phyloP scores from a whole-genome alignment of 1,140 invertebrate species.

The Odontomachus brunneus region DNA sequence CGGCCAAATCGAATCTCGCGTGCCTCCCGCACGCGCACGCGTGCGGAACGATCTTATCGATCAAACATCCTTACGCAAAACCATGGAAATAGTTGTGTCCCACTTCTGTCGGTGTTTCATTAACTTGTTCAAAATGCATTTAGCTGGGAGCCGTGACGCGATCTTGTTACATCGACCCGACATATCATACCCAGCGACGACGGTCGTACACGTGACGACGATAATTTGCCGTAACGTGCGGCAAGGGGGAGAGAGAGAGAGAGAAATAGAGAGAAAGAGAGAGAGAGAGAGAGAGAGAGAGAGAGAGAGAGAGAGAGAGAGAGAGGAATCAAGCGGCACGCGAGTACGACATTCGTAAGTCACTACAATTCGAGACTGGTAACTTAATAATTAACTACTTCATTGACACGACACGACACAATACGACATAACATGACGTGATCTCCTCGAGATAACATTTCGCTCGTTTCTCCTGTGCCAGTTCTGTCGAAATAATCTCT shows the following conservation, averaged over 20 bases:
- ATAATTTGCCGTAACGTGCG: constrained; percentile 32
- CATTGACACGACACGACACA: background rate
- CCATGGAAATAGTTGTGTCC: background rate
- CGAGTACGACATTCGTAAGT: background rate
- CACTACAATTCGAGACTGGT: constrained; percentile 3
- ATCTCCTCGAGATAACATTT: constrained; percentile 7
- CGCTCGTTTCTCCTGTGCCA: background rate
- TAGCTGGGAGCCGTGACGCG: background rate
- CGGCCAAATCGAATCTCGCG: background rate
- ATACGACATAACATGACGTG: too few species aligned
- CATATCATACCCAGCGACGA: background rate
- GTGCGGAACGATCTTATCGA: constrained; percentile 1
- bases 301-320: too few species aligned
- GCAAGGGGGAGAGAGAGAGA: background rate
- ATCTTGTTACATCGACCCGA: constrained; percentile 18
- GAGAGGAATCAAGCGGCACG: background rate
- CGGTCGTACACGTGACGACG: background rate
- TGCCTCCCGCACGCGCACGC: background rate
- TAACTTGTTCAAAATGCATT: constrained; percentile 3
- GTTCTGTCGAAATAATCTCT: background rate
- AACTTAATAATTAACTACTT: constrained; percentile 36
- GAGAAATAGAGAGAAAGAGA: too few species aligned
- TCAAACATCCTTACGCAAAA: constrained; percentile 25
- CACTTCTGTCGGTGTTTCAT: background rate
- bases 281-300: too few species aligned